Evolutionary conservation across 1,140 invertebrate genomes (phyloP).

Genomic region (Trichogramma pretiosum): DNA sequence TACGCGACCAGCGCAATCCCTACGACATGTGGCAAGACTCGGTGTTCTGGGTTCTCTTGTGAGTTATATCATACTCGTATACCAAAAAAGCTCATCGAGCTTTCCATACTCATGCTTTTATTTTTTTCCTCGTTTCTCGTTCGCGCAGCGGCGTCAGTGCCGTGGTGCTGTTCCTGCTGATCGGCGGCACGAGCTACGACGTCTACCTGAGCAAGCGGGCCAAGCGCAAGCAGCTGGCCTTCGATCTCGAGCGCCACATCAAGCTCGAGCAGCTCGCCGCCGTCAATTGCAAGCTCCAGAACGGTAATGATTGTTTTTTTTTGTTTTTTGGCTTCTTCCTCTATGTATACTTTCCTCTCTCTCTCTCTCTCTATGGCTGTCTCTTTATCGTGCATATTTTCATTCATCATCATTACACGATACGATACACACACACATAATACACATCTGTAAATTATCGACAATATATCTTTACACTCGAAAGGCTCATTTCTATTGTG

Average conservation of each 20-base stretch:
- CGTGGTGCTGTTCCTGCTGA: constrained; percentile 49
- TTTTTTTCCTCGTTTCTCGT: neutral
- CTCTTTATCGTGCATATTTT: no score
- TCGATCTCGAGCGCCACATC: constrained; percentile 38
- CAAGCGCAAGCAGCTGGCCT: constrained; percentile 23
- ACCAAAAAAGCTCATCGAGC: neutral
- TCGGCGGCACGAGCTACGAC: constrained; percentile 46
- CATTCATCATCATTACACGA: no score
- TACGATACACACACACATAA: no score
- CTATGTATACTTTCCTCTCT: no score
- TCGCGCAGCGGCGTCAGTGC: constrained; percentile 51
- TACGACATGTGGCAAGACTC: constrained; percentile 60
- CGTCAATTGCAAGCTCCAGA: constrained; percentile 32
- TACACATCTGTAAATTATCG: no score
- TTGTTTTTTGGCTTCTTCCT: no score
- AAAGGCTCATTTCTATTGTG: no score
- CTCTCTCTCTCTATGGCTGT: no score
- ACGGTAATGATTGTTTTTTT: constrained; percentile 33
- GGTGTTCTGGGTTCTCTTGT: constrained; percentile 65
- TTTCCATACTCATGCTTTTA: neutral
- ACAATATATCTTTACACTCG: no score
- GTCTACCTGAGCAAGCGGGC: constrained; percentile 33
- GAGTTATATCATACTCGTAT: constrained; percentile 31
- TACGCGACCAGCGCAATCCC: constrained; percentile 57
- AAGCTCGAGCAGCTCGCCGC: constrained; percentile 35